Conservation (phyloP, 2,888 invertebrate genomes). For the Carcina quercana region DNA sequence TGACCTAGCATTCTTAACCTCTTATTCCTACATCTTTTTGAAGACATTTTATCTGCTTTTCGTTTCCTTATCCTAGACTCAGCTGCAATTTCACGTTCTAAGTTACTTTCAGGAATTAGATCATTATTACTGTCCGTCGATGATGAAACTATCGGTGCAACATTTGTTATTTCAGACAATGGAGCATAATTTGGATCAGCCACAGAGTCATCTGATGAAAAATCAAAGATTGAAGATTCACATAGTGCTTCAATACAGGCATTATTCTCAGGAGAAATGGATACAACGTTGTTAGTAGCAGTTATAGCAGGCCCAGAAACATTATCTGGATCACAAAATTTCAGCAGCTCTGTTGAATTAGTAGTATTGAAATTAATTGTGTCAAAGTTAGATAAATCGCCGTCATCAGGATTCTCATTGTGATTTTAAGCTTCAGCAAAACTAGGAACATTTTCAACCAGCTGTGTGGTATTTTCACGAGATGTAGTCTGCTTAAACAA, state of each 20-base stretch:
- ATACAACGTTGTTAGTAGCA: background rate
- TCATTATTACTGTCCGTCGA: conserved; percentile 5
- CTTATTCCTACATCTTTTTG: too few relatives aligned
- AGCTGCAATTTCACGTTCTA: too few relatives aligned
- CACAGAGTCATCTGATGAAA: conserved; percentile 12
- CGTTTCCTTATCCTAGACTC: too few relatives aligned
- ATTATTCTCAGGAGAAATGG: too few relatives aligned
- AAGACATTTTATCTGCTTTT: conserved; percentile 1
- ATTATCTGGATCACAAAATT: background rate
- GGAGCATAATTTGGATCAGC: conserved; percentile 11
- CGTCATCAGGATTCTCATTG: too few relatives aligned
- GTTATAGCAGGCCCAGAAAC: background rate
- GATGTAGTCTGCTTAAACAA: background rate
- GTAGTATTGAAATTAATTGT: background rate
- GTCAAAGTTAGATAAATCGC: background rate
- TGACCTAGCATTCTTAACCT: conserved; percentile 2
- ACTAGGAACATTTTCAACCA: background rate
- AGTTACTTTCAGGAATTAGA: background rate
- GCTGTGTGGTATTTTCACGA: background rate
- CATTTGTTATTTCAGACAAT: conserved; percentile 11
- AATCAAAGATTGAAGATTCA: too few relatives aligned
- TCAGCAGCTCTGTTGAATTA: background rate
- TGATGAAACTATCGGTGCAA: conserved; percentile 7
- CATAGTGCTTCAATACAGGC: too few relatives aligned
- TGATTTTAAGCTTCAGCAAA: background rate